Conservation (phyloP, 2,113 vertebrate genomes). For the Platanista minor region DNA sequence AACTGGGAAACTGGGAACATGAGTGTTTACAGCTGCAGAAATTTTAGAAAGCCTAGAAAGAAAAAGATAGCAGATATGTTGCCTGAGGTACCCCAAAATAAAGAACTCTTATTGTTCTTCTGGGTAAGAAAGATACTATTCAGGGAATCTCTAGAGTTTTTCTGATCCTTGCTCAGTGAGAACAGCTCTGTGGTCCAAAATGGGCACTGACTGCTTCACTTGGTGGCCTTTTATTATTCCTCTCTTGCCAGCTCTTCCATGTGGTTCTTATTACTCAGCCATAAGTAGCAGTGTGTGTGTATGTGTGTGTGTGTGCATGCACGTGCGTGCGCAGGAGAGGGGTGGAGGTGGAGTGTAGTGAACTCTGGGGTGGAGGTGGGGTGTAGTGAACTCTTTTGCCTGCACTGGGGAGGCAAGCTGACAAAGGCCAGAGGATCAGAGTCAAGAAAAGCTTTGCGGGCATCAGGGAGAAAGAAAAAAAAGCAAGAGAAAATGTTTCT, state of each 20-base stretch:
- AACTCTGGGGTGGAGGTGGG: background rate
- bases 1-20: slow-evolving; percentile 44
- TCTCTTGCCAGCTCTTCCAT: background rate
- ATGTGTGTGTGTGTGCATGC: background rate
- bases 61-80: slow-evolving; percentile 4
- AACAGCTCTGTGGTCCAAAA: background rate
- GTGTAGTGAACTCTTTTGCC: background rate
- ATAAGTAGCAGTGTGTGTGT: slow-evolving; percentile 35
- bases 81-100: slow-evolving; percentile 47
- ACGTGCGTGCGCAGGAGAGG: fast-evolving
- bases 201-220: background rate
- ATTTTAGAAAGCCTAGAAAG: slow-evolving; percentile 55
- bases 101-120: slow-evolving; percentile 30
- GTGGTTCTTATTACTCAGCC: background rate
- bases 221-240: background rate
- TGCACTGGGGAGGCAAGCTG: background rate
- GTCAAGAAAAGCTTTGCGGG: background rate
- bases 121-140: slow-evolving; percentile 32
- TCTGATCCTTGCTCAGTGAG: slow-evolving; percentile 16
- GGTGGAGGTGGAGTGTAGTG: background rate
- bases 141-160: slow-evolving; percentile 1
- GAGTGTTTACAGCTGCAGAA: slow-evolving; percentile 61
- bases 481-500: background rate
- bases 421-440: background rate
- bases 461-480: background rate